These are phyloP conservation scores for Eubasilissa regina DNA, from an alignment of 1,140 invertebrate genomes.

Conservation along the genomic window DNA sequence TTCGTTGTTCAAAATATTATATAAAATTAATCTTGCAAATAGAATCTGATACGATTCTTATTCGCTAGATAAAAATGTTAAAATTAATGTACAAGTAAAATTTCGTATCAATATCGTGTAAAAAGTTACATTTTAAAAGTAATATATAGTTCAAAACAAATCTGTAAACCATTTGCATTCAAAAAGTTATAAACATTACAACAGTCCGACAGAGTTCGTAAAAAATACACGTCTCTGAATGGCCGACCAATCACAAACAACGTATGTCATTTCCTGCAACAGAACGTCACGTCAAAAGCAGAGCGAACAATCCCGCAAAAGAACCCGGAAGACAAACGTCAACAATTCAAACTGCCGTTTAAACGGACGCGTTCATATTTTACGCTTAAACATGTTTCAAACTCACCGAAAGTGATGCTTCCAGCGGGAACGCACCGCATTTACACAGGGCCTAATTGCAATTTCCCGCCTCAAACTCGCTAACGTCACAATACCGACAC, in stretches of 20 bases:
- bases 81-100: too few species aligned
- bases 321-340: background rate
- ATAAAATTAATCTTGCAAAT: too few species aligned
- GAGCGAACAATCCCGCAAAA: background rate
- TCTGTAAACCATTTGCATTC: too few species aligned
- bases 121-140: too few species aligned
- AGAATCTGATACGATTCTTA: too few species aligned
- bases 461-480: conserved; percentile 12
- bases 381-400: background rate
- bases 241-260: background rate
- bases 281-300: background rate
- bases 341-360: background rate
- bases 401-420: conserved; percentile 37
- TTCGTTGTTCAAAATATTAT: too few species aligned
- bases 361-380: background rate
- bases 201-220: too few species aligned
- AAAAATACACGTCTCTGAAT: background rate
- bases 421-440: background rate
- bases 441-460: conserved; percentile 13
- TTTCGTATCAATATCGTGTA: too few species aligned
- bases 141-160: too few species aligned
- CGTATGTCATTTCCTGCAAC: conserved; percentile 6
- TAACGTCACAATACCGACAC: conserved; percentile 43
- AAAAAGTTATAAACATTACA: too few species aligned
- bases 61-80: too few species aligned